Conservation (phyloP, 1,140 invertebrate genomes). For the Hetaerina americana region DNA sequence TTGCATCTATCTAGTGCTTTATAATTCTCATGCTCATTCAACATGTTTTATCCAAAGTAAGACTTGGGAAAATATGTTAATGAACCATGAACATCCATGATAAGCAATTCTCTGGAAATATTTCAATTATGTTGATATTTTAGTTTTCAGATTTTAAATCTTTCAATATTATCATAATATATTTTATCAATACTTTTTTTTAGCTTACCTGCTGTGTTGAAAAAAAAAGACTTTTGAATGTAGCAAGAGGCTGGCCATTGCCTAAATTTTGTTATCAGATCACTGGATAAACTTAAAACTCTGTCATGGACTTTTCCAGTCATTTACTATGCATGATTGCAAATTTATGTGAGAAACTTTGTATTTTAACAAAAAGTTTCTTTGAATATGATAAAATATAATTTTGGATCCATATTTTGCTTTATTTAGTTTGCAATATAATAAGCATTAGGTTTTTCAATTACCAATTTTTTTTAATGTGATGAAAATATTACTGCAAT, state of each 20-base stretch:
- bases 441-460: background rate
- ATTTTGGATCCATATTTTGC: background rate
- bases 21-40: background rate
- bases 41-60: background rate
- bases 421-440: background rate
- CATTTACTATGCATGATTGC: background rate
- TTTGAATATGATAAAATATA: background rate
- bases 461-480: conserved; percentile 14
- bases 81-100: too few relatives aligned
- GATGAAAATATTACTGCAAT: background rate
- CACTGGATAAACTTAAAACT: background rate
- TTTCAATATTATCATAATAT: background rate
- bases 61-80: too few relatives aligned
- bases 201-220: background rate
- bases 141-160: too few relatives aligned
- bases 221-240: conserved; percentile 1
- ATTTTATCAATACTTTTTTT: background rate
- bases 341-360: background rate
- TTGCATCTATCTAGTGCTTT: background rate
- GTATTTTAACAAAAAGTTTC: background rate
- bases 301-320: background rate
- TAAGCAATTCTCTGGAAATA: too few relatives aligned
- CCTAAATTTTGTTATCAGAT: background rate
- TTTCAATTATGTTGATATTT: too few relatives aligned
- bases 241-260: background rate